Conservation (phyloP, 37 sponge, comb jelly and placozoan genomes). For the Diacarnus erythraeanus region DNA sequence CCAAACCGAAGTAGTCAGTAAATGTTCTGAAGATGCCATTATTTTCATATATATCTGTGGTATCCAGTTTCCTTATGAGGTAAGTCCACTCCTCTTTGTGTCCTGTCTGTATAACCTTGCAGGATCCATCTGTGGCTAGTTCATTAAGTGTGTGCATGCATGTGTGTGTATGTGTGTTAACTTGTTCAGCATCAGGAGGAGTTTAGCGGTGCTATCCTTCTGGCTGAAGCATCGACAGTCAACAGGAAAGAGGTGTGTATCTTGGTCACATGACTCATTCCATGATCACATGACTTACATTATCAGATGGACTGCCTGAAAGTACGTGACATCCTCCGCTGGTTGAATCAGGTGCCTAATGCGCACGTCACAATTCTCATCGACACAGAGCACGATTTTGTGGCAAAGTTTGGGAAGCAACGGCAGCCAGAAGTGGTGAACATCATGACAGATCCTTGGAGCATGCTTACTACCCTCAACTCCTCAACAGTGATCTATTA, state of each 20-base stretch:
- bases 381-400: conserved; percentile 27
- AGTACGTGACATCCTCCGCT: conserved; percentile 13
- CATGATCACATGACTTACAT: neutral
- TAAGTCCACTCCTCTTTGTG: neutral
- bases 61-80: conserved; percentile 39
- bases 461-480: neutral
- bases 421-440: conserved; percentile 17
- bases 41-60: conserved; percentile 36
- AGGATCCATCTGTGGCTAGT: no score
- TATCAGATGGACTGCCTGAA: conserved; percentile 34
- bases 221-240: neutral
- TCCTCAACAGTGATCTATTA: conserved; percentile 14
- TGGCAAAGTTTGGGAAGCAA: conserved; percentile 22
- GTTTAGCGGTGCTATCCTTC: conserved; percentile 24
- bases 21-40: conserved; percentile 18
- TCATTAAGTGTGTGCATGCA: no score
- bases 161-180: no score
- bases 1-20: neutral
- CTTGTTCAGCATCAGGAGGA: neutral
- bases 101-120: neutral
- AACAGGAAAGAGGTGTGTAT: conserved; percentile 16
- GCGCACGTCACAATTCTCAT: conserved; percentile 34
- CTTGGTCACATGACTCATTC: neutral
- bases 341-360: conserved; percentile 41
- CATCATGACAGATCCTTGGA: conserved; percentile 39